Evolutionary conservation across 2,797 vertebrate genomes (phyloP).

Genomic region (Protosalanx chinensis): DNA sequence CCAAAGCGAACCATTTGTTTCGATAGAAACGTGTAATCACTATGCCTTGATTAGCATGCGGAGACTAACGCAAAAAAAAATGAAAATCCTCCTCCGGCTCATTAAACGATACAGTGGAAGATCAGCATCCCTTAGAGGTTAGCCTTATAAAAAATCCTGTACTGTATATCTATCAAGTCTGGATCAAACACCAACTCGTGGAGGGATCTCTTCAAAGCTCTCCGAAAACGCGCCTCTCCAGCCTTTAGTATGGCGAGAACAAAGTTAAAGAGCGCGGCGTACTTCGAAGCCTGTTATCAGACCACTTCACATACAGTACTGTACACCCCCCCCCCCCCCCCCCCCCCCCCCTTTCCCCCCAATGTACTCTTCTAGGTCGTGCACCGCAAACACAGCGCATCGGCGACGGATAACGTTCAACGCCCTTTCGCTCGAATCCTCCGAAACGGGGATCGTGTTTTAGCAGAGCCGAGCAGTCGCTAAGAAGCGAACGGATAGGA

Average conservation of each 20-base stretch:
- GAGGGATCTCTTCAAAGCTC: conserved; percentile 22
- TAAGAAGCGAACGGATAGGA: too few relatives aligned
- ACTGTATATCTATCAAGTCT: conserved; percentile 44
- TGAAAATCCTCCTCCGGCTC: conserved; percentile 31
- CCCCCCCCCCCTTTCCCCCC: too few relatives aligned
- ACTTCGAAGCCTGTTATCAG: background rate
- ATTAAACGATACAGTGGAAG: conserved; percentile 42
- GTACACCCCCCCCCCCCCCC: too few relatives aligned
- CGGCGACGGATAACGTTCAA: too few relatives aligned
- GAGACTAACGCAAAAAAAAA: conserved; percentile 22
- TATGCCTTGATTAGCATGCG: conserved; percentile 48
- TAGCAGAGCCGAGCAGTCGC: too few relatives aligned
- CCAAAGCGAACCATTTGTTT: conserved; percentile 46
- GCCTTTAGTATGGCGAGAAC: conserved; percentile 4
- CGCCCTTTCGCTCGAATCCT: too few relatives aligned
- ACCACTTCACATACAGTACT: too few relatives aligned
- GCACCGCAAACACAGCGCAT: too few relatives aligned
- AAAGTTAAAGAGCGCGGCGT: background rate
- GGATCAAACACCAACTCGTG: conserved; percentile 48
- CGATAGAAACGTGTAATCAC: conserved; percentile 43
- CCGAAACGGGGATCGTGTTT: too few relatives aligned
- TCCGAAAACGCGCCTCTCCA: background rate
- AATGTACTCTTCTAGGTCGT: too few relatives aligned
- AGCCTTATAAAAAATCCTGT: conserved; percentile 44
- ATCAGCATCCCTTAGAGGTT: conserved; percentile 49